Evolutionary conservation across 2,797 vertebrate genomes (phyloP).

Genomic region (Poeciliopsis infans): DNA sequence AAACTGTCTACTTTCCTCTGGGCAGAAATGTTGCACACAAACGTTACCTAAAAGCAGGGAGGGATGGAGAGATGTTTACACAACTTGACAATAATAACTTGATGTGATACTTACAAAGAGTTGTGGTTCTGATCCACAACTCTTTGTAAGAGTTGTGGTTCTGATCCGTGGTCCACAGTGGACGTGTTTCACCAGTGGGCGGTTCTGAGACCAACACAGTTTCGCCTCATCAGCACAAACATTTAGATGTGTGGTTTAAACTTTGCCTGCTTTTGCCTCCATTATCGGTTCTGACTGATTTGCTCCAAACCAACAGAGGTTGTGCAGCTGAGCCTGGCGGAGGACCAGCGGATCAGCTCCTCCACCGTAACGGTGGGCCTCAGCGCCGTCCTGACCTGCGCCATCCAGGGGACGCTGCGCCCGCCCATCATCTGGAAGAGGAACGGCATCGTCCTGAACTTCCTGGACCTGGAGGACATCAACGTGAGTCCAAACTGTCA

Average conservation of each 20-base stretch:
- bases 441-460: constrained; percentile 90
- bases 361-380: constrained; percentile 92
- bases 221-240: constrained; percentile 47
- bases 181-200: constrained; percentile 49
- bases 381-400: constrained; percentile 89
- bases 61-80: no score
- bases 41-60: no score
- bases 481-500: constrained; percentile 82
- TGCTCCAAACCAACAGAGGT: constrained; percentile 84
- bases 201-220: constrained; percentile 51
- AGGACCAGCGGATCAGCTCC: constrained; percentile 85
- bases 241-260: constrained; percentile 46
- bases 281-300: background rate
- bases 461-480: constrained; percentile 94
- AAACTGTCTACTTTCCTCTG: no score
- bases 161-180: constrained; percentile 44
- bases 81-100: no score
- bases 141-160: constrained; percentile 70
- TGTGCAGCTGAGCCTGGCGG: constrained; percentile 86
- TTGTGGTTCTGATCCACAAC: constrained; percentile 64
- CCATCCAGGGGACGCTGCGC: constrained; percentile 87
- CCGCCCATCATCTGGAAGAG: constrained; percentile 95
- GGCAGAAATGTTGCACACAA: no score
- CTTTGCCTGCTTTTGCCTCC: background rate
- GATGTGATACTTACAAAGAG: constrained; percentile 54